Conservation (phyloP, 2,888 invertebrate genomes). For the Oscheius sp. region DNA sequence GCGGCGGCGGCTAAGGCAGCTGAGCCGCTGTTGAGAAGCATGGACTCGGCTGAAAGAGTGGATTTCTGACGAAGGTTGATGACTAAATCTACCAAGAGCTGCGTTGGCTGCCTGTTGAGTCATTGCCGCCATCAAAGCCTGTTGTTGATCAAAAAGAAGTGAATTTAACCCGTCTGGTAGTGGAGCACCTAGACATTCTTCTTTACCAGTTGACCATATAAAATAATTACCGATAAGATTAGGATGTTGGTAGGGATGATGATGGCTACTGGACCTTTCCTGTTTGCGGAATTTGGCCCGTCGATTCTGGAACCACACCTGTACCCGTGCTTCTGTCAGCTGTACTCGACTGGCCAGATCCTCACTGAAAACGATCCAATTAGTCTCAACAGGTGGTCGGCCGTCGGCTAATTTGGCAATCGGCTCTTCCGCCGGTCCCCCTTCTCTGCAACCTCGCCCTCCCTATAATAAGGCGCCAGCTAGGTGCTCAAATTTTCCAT, state of each 20-base stretch:
- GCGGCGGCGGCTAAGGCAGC: constrained; percentile 38
- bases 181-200: constrained; percentile 7
- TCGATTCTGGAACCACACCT: constrained; percentile 72
- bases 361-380: constrained; percentile 68
- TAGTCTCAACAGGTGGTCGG: constrained; percentile 10
- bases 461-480: constrained; percentile 25
- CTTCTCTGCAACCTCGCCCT: neutral
- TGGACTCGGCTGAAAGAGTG: constrained; percentile 33
- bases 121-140: constrained; percentile 45
- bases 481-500: constrained; percentile 34
- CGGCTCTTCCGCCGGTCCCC: constrained; percentile 1
- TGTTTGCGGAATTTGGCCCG: constrained; percentile 70
- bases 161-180: constrained; percentile 32
- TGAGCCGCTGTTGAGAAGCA: constrained; percentile 31
- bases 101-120: constrained; percentile 52
- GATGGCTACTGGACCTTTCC: constrained; percentile 52
- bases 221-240: constrained; percentile 14
- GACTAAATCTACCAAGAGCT: constrained; percentile 40
- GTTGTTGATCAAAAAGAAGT: constrained; percentile 45
- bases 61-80: neutral
- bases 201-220: neutral
- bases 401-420: neutral
- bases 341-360: constrained; percentile 72
- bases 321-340: constrained; percentile 73
- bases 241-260: constrained; percentile 53